Conservation (phyloP, 2,888 invertebrate species). For the Trachelus tabidus region DNA sequence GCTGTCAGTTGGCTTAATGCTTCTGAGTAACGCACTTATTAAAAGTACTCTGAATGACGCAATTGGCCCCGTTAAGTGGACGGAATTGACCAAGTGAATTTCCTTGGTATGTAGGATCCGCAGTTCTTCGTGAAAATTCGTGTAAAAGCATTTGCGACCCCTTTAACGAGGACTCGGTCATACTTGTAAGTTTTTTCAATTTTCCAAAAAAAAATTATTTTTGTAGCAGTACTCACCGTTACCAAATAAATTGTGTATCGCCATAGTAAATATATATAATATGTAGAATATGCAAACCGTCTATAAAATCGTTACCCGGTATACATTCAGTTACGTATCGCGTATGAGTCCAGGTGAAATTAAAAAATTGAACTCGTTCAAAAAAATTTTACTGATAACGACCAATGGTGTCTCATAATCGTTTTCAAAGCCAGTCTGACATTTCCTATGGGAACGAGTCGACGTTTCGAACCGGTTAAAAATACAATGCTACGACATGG, state of each 20-base stretch:
- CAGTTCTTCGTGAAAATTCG: neutral
- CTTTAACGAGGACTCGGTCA: neutral
- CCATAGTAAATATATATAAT: no score
- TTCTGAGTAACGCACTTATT: constrained; percentile 15
- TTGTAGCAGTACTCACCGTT: no score
- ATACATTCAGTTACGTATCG: neutral
- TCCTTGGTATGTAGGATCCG: neutral
- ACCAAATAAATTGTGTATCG: no score
- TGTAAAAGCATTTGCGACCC: neutral
- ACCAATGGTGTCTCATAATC: neutral
- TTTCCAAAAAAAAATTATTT: no score
- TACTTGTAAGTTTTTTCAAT: neutral
- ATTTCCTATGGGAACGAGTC: no score
- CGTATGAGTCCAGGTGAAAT: neutral
- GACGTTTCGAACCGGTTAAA: no score
- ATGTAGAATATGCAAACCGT: neutral
- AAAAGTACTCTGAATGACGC: constrained; percentile 14
- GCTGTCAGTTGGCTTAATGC: constrained; percentile 20
- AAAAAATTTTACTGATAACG: neutral
- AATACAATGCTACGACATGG: no score
- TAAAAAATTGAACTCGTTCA: neutral
- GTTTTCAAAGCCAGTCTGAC: neutral
- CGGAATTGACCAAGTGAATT: constrained; percentile 14
- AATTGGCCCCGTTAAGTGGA: constrained; percentile 18
- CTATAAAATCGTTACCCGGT: neutral